A percentile compares a stretch with the other conserved stretches of the same genome.
Conservation (phyloP, 2,888 invertebrate species). For the Drosophila siamana region DNA sequence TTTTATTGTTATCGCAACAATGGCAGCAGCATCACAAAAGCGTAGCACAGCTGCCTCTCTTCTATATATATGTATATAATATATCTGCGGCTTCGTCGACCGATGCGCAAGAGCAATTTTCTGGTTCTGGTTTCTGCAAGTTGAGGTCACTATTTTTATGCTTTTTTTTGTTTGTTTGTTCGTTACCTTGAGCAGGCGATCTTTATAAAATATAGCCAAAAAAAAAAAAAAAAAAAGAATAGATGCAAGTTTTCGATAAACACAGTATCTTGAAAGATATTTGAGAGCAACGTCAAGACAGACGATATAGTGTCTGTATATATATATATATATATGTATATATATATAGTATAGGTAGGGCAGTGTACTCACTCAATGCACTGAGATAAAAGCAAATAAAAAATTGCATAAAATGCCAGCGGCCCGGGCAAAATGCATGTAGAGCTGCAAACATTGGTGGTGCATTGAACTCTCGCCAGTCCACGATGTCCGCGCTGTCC, state of each 20-base stretch:
- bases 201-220: slow-evolving; percentile 1
- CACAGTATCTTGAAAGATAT: background rate
- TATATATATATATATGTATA: too few relatives aligned
- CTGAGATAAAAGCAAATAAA: slow-evolving; percentile 76
- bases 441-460: slow-evolving; percentile 59
- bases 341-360: slow-evolving; percentile 43
- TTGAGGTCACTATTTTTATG: slow-evolving; percentile 34
- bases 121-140: slow-evolving; percentile 29
- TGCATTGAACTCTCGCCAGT: slow-evolving; percentile 63
- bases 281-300: background rate
- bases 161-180: background rate
- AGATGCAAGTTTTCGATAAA: background rate
- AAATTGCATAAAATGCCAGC: slow-evolving; percentile 77
- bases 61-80: background rate
- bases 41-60: slow-evolving; percentile 69
- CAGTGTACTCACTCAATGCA: slow-evolving; percentile 52
- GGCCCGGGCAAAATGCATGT: slow-evolving; percentile 71
- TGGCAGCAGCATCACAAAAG: slow-evolving; percentile 58
- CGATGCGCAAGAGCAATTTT: slow-evolving; percentile 39
- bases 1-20: slow-evolving; percentile 80
- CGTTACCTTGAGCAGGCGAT: slow-evolving; percentile 13
- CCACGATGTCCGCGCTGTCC: slow-evolving; percentile 10
- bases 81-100: background rate
- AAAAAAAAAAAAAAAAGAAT: too few relatives aligned
- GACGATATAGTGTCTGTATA: background rate